Evolutionary conservation across 2,888 invertebrate genomes (phyloP).

Genomic region (Apamea monoglypha): DNA sequence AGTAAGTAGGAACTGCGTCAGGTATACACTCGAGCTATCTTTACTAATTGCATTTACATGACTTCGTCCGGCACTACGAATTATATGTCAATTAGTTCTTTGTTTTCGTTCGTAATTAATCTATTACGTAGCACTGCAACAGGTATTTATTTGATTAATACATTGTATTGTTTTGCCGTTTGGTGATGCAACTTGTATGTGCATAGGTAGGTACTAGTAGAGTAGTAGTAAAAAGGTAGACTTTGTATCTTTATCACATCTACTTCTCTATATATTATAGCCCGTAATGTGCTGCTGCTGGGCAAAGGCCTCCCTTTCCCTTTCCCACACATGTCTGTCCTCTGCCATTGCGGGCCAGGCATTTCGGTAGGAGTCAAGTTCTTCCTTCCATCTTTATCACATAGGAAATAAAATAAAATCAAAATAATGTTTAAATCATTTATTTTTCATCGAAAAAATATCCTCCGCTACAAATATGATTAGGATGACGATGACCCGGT

Average conservation of each 20-base stretch:
- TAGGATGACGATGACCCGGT: constrained; percentile 56
- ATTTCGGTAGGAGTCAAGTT: neutral
- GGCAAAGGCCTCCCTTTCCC: neutral
- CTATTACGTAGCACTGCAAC: neutral
- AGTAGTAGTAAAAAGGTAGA: neutral
- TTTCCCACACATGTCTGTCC: neutral
- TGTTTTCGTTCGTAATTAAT: constrained; percentile 33
- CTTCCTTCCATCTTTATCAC: neutral
- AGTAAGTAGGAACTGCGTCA: neutral
- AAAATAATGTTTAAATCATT: constrained; percentile 57
- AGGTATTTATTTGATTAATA: neutral
- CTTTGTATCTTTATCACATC: neutral
- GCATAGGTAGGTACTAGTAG: too few relatives aligned
- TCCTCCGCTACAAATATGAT: constrained; percentile 64
- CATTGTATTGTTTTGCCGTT: neutral
- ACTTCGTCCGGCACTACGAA: constrained; percentile 12
- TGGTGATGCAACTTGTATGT: too few relatives aligned
- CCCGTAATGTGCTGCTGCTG: neutral
- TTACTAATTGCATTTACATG: constrained; percentile 34
- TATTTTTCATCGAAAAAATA: constrained; percentile 68
- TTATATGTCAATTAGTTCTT: constrained; percentile 20
- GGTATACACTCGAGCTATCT: neutral
- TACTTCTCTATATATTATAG: neutral
- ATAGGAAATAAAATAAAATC: constrained; percentile 37
- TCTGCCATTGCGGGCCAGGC: neutral